Evolutionary conservation across 2,113 vertebrate species (phyloP), one percentile per base, ranked within the genome.

Genomic region (Otis tarda): DNA sequence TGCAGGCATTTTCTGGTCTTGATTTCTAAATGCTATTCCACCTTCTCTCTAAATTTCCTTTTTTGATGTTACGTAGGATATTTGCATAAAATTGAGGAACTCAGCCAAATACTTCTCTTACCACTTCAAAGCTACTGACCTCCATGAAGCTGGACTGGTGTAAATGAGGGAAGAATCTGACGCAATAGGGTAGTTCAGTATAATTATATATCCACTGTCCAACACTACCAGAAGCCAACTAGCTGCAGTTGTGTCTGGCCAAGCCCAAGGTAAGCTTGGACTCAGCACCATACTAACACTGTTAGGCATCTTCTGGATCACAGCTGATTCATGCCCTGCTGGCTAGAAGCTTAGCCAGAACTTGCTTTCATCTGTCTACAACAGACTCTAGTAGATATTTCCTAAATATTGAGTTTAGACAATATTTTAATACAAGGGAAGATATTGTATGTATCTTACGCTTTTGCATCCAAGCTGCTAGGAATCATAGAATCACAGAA

Each of bases 81-180:
- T 94, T 95, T 95, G 89, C 96, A 95, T 96, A 93, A 93, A 96
- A 75, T 57, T 30, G 31, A 82, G 89, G 83, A 89, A 79, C 77
- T 79, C n/a, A 22, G 73, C 96, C 89, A 96, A 93, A 89, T 92
- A 76, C 6, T 87, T 91, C 50, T 89, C 18, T 85, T 85, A 84
- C 94, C 74, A 89, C 94, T 92, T 96, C 96, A 96, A 94, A 97
- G 87, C 30, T 75, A 33, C 75, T 92, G 95, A 88, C 93, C 88
- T 91, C 37, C 92, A 49, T 55, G 90, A 92, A 89, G 92, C 77
- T 76, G 89, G 83, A 91, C 74, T 59, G 55, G 45, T 89, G 83
- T 87, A 92, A 95, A 83, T 39, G 90, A 93, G 73, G 65, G 65
- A 41, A 92, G 86, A 96, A 89, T 94, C 87, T 97, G 94, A 91